Percentiles rank a stretch among this genome's conserved stretches.
Conservation (phyloP, 2,888 invertebrate genomes). For the Gastrophysa polygoni region DNA sequence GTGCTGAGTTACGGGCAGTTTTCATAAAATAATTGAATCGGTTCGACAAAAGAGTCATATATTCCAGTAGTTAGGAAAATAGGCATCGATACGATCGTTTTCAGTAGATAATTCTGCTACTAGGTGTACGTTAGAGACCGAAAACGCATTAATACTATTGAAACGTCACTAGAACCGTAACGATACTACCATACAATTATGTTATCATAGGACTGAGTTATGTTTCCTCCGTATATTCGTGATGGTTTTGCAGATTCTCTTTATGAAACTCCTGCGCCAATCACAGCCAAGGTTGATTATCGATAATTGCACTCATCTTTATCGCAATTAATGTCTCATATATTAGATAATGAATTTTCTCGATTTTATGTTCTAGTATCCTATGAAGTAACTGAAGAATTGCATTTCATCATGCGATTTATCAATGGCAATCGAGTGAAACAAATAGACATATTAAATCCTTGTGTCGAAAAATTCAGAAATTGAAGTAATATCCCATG, state of each 20-base stretch:
- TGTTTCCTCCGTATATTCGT: slow-evolving; percentile 21
- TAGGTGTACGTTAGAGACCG: slow-evolving; percentile 16
- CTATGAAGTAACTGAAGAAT: not conserved
- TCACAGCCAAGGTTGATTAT: not conserved
- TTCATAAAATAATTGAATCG: not conserved
- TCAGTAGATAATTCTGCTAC: slow-evolving; percentile 11
- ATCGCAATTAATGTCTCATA: not conserved
- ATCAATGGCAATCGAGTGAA: too few relatives aligned
- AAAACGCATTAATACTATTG: slow-evolving; percentile 28
- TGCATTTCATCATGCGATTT: not conserved
- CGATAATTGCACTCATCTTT: slow-evolving; percentile 6
- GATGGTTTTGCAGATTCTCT: slow-evolving; percentile 25
- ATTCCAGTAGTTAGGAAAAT: slow-evolving; percentile 22
- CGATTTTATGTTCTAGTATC: not conserved
- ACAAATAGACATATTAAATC: too few relatives aligned
- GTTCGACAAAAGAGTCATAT: slow-evolving; percentile 18
- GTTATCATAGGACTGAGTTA: slow-evolving; percentile 31
- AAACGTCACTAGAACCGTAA: slow-evolving; percentile 24
- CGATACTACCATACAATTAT: slow-evolving; percentile 28
- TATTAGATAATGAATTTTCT: not conserved
- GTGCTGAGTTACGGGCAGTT: not conserved
- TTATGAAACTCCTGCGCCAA: slow-evolving; percentile 10
- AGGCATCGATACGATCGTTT: slow-evolving; percentile 21
- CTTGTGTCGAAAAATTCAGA: too few relatives aligned
- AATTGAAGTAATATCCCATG: too few relatives aligned